Evolutionary conservation across 2,888 invertebrate genomes (phyloP).

Genomic region (Cordylochernes scorpioides): DNA sequence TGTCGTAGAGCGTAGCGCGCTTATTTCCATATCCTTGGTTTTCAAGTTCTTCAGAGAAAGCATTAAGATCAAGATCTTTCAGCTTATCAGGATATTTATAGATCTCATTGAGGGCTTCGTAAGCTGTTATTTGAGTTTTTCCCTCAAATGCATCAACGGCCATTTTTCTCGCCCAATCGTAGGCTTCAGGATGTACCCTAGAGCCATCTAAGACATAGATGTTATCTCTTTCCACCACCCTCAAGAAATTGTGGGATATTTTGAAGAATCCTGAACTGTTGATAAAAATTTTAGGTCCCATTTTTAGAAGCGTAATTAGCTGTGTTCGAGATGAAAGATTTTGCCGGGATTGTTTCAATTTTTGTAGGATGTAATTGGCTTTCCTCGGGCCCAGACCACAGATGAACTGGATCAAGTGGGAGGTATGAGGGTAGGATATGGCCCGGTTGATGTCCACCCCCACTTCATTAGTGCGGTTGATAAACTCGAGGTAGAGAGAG

Average conservation of each 20-base stretch:
- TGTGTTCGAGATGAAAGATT: slow-evolving; percentile 79
- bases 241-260: slow-evolving; percentile 82
- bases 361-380: too few relatives aligned
- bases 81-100: slow-evolving; percentile 73
- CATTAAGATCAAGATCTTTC: slow-evolving; percentile 85
- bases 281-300: slow-evolving; percentile 94
- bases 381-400: slow-evolving; percentile 90
- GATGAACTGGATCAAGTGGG: slow-evolving; percentile 75
- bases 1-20: slow-evolving; percentile 54
- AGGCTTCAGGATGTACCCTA: slow-evolving; percentile 92
- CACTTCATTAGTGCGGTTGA: slow-evolving; percentile 87
- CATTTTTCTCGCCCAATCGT: slow-evolving; percentile 99
- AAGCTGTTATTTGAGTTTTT: too few relatives aligned
- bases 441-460: slow-evolving; percentile 89
- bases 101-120: slow-evolving; percentile 89
- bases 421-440: slow-evolving; percentile 58
- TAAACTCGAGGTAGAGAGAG: slow-evolving; percentile 54
- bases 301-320: slow-evolving; percentile 73
- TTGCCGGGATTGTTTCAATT: slow-evolving; percentile 49
- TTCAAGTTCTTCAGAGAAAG: slow-evolving; percentile 87
- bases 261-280: slow-evolving; percentile 97
- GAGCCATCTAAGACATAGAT: slow-evolving; percentile 89
- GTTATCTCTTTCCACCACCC: slow-evolving; percentile 78
- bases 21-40: slow-evolving; percentile 42
- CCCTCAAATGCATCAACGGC: slow-evolving; percentile 93